Base-by-base conservation (phyloP, 2,797 vertebrate species). In the Carduelis carduelis region DNA sequence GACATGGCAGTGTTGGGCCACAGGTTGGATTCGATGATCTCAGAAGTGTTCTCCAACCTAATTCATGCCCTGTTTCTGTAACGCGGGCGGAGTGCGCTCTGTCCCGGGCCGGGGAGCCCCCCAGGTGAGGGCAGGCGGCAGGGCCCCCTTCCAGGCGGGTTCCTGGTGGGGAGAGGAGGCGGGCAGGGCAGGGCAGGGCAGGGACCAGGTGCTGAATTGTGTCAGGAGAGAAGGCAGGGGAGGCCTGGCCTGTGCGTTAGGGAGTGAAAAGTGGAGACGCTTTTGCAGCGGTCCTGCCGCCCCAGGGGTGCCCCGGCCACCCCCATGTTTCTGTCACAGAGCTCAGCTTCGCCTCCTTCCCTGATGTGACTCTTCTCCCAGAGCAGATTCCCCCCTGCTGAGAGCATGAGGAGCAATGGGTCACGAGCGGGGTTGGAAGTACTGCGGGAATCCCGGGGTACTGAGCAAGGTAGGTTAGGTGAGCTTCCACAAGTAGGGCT, bases 351-450 rank as follows among this genome's bases (percentile, higher is more conserved):
- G 1, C 7, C 1, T 19, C 30, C 1, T 26, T 57, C 32, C 2
- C 32, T 14, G 28, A 2, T 8, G 28, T 2, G 39, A 21, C 44
- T 39, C 26, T n/a, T 39, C 19, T n/a, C 15, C 6, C 61, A 24
- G 49, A 49, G 65, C 57, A 41, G 30, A 21, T 17, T 17, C 34
- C 20, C 35, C 50, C 0, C 20, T 28, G 30, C n/a, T 19, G 52
- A 63, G 35, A 11, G 5, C 52, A 0, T 5, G 56, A 37, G 37
- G 57, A 69, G 20, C 41, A 7, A 0, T 2, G 35, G 52, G 6
- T 44, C 21, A 1, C 2, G 11, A 52, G 3, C 3, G 2, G 55
- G 34, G 12, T 9, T 47, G 22, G 39, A 44, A 59, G 24, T 14
- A 19, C 22, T 7, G 26, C 2, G 9, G 37, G 19, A 60, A 60